phyloP scores from a whole-genome alignment of 2,888 invertebrate genomes.

The Caenorhabditis macrosperma region DNA sequence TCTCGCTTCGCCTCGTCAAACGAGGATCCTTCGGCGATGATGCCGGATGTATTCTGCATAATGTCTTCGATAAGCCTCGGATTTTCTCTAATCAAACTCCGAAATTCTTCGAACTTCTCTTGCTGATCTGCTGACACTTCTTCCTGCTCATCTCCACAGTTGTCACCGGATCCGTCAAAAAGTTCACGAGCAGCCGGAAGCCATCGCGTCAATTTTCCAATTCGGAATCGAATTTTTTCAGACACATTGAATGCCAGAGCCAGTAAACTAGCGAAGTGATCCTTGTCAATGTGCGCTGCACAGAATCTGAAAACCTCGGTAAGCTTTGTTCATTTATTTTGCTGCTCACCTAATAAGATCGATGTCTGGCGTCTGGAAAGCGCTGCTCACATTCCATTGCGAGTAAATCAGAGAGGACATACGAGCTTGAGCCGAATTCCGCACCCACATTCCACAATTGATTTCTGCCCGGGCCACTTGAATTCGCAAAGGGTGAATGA shows the following conservation, averaged over 20 bases:
- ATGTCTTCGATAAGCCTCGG: conserved; percentile 13
- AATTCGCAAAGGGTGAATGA: conserved; percentile 73
- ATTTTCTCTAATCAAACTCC: conserved; percentile 2
- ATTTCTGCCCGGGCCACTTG: conserved; percentile 71
- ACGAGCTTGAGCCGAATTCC: conserved; percentile 71
- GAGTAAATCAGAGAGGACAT: conserved; percentile 68
- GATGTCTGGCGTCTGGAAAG: conserved; percentile 71
- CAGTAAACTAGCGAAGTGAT: conserved; percentile 59
- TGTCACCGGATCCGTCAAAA: conserved; percentile 5
- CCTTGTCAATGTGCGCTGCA: conserved; percentile 66
- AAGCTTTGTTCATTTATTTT: too few species aligned
- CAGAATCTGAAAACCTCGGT: conserved; percentile 56
- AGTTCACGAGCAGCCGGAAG: neutral
- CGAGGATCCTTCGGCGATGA: neutral
- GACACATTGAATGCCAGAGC: conserved; percentile 62
- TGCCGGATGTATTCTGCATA: neutral
- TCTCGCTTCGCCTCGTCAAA: neutral
- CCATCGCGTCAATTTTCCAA: neutral
- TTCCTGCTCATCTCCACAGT: neutral
- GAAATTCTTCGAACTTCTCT: neutral
- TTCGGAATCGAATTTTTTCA: conserved; percentile 51
- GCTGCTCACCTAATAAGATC: conserved; percentile 60
- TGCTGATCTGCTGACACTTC: neutral
- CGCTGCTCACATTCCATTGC: conserved; percentile 67
- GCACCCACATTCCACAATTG: conserved; percentile 73